Conservation (phyloP, 1,140 invertebrate species). For the Periplaneta americana region DNA sequence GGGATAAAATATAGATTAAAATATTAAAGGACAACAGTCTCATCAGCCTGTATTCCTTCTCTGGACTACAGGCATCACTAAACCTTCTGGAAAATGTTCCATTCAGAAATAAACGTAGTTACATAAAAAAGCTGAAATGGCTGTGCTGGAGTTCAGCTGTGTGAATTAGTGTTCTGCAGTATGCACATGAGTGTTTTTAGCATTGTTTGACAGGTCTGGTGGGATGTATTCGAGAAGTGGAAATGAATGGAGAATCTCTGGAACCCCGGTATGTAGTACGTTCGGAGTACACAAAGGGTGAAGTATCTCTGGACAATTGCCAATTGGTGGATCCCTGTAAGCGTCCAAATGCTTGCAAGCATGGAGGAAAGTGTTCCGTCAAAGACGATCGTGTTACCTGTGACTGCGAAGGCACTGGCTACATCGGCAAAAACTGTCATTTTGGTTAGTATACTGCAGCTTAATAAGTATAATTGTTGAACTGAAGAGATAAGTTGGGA, state of each 20-base stretch:
- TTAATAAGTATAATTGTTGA: too few relatives aligned
- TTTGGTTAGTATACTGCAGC: conserved; percentile 56
- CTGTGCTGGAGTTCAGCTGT: too few relatives aligned
- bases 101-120: too few relatives aligned
- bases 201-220: conserved; percentile 59
- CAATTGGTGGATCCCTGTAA: conserved; percentile 85
- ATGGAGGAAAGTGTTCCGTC: conserved; percentile 83
- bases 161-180: too few relatives aligned
- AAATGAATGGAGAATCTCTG: conserved; percentile 66
- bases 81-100: too few relatives aligned
- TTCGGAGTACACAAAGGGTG: conserved; percentile 72
- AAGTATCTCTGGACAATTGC: conserved; percentile 87
- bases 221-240: conserved; percentile 84
- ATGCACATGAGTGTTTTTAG: too few relatives aligned
- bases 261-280: conserved; percentile 77
- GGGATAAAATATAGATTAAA: too few relatives aligned
- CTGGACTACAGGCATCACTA: too few relatives aligned
- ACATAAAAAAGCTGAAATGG: too few relatives aligned
- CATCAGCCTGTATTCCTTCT: too few relatives aligned
- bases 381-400: conserved; percentile 82
- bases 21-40: too few relatives aligned
- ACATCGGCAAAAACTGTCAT: conserved; percentile 88
- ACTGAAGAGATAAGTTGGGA: too few relatives aligned
- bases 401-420: conserved; percentile 80
- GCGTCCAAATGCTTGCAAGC: conserved; percentile 83